Evolutionary conservation across 2,888 invertebrate genomes (phyloP).

Genomic region (Diogma glabrata): DNA sequence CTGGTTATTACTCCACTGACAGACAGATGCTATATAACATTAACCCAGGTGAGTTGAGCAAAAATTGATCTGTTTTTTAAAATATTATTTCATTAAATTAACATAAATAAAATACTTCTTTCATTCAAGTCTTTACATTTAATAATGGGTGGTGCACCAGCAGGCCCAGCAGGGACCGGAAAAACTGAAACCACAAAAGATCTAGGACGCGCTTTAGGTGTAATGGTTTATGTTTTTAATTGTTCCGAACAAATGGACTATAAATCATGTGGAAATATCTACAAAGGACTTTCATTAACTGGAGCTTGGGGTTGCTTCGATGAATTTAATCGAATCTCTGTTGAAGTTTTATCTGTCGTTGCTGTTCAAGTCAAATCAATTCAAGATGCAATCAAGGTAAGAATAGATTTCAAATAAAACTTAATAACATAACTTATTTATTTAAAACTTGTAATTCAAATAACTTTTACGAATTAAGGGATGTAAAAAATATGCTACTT

Average conservation of each 20-base stretch:
- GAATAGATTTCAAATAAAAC: too few relatives aligned
- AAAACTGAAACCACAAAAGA: constrained; percentile 97
- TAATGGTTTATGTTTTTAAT: constrained; percentile 97
- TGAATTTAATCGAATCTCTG: constrained; percentile 90
- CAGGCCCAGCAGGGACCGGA: constrained; percentile 56
- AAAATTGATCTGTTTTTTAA: too few relatives aligned
- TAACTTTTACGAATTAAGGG: constrained; percentile 1
- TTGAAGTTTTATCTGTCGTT: constrained; percentile 90
- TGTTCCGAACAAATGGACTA: constrained; percentile 97
- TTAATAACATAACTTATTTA: too few relatives aligned
- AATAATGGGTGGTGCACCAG: constrained; percentile 94
- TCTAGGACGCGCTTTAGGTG: constrained; percentile 81
- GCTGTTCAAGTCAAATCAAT: constrained; percentile 85
- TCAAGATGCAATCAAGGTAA: constrained; percentile 68
- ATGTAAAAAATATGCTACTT: not conserved
- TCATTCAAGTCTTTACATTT: constrained; percentile 79
- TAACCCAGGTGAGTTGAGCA: too few relatives aligned
- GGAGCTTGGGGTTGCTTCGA: constrained; percentile 97
- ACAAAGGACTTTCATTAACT: constrained; percentile 53
- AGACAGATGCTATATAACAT: constrained; percentile 89
- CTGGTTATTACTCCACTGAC: constrained; percentile 91
- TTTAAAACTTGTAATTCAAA: not conserved
- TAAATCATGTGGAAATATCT: constrained; percentile 88
- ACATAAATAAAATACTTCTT: too few relatives aligned
- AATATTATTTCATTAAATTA: too few relatives aligned